Base-by-base conservation (phyloP, 2,888 invertebrate genomes). In the Cerceris ruficornis region DNA sequence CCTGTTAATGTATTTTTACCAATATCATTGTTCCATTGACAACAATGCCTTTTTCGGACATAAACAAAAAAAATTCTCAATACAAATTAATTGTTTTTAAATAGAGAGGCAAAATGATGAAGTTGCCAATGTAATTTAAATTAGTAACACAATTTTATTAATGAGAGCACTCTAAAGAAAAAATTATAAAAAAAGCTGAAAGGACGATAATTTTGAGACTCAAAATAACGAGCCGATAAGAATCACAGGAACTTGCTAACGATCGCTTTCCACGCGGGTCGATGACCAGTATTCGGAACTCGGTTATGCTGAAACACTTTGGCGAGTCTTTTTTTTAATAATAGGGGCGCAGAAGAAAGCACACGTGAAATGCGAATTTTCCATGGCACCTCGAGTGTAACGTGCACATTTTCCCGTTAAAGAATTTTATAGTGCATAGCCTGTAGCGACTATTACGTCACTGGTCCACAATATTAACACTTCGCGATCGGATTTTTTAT, bases 201-300 rank as follows among this genome's bases (percentile, higher is more conserved):
- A 28, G 4, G 4, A 28, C 28, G 28, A 28, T n/a, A 4, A 28
- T 28, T 28, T 28, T 28, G 4, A 9, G 46, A 60, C 14, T 5
- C 14, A 60, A 7, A 52, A 52, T 14, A 52, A 9, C 14, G 15
- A 1, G 15, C 17, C 0, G 7, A 17, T 13, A 11, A 13, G 15
- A 28, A 17, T 55, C 55, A 55, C 55, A 1, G 15, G 7, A 8
- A 17, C 55, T 9, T 52, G n/a, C n/a, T 61, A 54, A 49, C 17
- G 50, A 75, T 72, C 62, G 67, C 73, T 84, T 84, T 85, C 75
- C 69, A 77, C 49, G 39, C 46, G 49, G 76, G 70, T 78, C 75
- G 70, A 17, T 71, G 77, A 64, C 79, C 84, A 62, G 57, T 74
- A 86, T 86, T 60, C 68, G 69, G 75, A 68, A 82, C 77, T 73